A percentile compares a stretch with the other conserved stretches of the same genome.
phyloP scores from a whole-genome alignment of 2,797 vertebrate species.

The Coluber constrictor region DNA sequence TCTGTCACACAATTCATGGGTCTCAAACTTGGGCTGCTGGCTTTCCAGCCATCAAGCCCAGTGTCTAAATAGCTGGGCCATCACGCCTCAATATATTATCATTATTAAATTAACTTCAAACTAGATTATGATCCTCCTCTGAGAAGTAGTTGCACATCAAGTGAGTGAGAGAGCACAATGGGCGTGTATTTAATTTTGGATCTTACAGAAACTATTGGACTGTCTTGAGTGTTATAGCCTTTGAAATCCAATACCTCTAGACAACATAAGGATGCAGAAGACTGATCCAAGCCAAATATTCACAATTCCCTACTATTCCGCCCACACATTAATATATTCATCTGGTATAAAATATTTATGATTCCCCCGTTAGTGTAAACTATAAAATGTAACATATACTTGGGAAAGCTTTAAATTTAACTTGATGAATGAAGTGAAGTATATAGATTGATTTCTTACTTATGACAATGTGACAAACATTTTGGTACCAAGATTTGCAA shows the following conservation, averaged over 20 bases:
- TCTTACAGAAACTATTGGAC: neutral
- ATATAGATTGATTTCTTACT: neutral
- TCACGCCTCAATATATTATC: neutral
- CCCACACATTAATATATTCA: neutral
- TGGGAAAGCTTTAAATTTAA: neutral
- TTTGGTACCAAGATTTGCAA: neutral
- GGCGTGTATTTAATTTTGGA: neutral
- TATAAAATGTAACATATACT: neutral
- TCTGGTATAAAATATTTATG: neutral
- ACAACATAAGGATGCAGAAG: neutral
- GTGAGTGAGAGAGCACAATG: neutral
- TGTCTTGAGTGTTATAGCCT: neutral
- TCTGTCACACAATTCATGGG: neutral
- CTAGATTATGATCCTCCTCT: neutral
- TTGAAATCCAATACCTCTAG: neutral
- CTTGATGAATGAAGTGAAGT: neutral
- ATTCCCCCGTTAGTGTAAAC: neutral
- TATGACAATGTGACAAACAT: neutral
- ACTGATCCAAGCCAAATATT: neutral
- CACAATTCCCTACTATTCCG: neutral
- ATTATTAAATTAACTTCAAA: neutral
- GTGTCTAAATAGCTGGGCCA: neutral
- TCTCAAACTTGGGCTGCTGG: neutral
- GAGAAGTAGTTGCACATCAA: neutral
- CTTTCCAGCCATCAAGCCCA: neutral